These are phyloP conservation scores for Chironomus riparius DNA, from an alignment of 2,888 invertebrate genomes.

Conservation along the genomic window DNA sequence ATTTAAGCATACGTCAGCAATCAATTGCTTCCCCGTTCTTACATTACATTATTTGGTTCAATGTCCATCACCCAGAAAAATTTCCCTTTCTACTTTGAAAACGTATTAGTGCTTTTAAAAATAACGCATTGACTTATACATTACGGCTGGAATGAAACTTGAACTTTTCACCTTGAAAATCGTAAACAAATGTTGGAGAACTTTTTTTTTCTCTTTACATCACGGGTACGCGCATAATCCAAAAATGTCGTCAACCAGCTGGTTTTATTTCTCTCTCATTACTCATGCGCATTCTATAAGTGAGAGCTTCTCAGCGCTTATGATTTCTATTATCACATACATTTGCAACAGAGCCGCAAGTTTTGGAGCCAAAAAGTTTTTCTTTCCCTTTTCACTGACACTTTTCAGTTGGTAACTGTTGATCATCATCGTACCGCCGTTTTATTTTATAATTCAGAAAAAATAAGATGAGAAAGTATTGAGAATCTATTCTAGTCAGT, in stretches of 20 bases:
- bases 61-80: background rate
- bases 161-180: slow-evolving; percentile 27
- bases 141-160: background rate
- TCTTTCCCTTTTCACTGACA: background rate
- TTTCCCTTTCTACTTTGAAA: background rate
- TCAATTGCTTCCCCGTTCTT: background rate
- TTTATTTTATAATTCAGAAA: background rate
- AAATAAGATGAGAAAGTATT: background rate
- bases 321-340: background rate
- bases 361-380: slow-evolving; percentile 5
- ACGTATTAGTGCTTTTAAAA: background rate
- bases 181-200: slow-evolving; percentile 22
- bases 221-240: slow-evolving; percentile 15
- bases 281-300: background rate
- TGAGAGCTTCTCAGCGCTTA: background rate
- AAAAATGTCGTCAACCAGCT: slow-evolving; percentile 15
- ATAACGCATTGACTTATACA: background rate
- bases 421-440: slow-evolving; percentile 12
- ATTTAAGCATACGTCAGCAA: background rate
- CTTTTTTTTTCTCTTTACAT: slow-evolving; percentile 13
- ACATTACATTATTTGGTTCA: background rate
- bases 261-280: slow-evolving; percentile 22
- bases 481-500: background rate
- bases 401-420: slow-evolving; percentile 25
- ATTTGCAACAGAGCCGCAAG: background rate